phyloP scores from a whole-genome alignment of 2,797 vertebrate genomes.

The Lagorchestes hirsutus region DNA sequence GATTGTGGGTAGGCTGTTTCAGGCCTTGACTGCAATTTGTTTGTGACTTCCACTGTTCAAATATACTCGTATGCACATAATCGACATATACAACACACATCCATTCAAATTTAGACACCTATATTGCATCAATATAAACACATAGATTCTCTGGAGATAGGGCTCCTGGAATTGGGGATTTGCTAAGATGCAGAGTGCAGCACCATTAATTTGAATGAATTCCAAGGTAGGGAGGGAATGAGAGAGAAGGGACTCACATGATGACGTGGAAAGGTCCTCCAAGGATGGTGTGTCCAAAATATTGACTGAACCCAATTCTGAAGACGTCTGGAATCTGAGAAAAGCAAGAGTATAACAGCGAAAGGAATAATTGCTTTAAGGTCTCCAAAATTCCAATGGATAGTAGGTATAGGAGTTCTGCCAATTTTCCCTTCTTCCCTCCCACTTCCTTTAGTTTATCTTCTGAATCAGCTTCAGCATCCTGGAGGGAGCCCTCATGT shows the following conservation, averaged over 20 bases:
- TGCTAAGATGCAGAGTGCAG: background rate
- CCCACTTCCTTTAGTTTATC: background rate
- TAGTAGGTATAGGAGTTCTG: background rate
- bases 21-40: background rate
- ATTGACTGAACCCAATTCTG: constrained; percentile 93
- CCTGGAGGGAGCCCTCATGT: background rate
- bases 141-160: background rate
- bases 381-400: background rate
- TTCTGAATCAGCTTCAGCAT: background rate
- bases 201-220: background rate
- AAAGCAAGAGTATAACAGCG: constrained; percentile 30
- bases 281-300: constrained; percentile 96
- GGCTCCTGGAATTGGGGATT: background rate
- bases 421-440: too few species aligned
- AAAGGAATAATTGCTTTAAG: background rate
- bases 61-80: background rate
- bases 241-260: constrained; percentile 87
- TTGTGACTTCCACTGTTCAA: background rate
- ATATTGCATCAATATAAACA: background rate
- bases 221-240: background rate
- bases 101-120: background rate
- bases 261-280: constrained; percentile 97
- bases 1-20: background rate
- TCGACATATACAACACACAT: background rate
- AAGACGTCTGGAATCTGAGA: constrained; percentile 95